phyloP scores from a whole-genome alignment of 2,113 vertebrate genomes.

The Ciconia maguari region DNA sequence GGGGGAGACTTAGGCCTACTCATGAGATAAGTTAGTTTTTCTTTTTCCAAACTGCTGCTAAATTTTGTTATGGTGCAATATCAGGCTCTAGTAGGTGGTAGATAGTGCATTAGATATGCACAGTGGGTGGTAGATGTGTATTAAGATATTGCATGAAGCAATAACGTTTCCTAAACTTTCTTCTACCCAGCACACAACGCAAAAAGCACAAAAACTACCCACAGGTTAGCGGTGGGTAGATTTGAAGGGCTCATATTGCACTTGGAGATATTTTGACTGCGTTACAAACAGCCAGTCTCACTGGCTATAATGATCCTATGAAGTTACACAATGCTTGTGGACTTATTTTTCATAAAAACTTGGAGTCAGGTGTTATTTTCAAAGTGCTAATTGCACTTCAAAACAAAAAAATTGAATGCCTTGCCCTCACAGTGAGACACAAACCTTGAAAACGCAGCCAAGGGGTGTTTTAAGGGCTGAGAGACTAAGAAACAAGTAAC shows the following conservation, averaged over 20 bases:
- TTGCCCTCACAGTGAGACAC: neutral
- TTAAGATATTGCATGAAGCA: conserved; percentile 47
- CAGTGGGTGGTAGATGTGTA: conserved; percentile 48
- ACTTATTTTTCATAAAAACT: neutral
- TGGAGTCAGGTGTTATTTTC: neutral
- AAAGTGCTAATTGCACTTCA: neutral
- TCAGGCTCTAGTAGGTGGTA: conserved; percentile 22
- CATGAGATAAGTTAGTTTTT: neutral
- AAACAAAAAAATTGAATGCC: neutral
- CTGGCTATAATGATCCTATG: neutral
- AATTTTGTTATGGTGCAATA: conserved; percentile 25
- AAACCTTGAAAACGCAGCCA: neutral
- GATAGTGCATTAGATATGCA: conserved; percentile 47
- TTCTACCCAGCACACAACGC: neutral
- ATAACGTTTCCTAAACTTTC: conserved; percentile 41
- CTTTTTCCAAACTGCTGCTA: neutral
- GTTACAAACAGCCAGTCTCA: neutral
- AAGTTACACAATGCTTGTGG: neutral
- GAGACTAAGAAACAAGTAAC: neutral
- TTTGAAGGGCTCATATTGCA: neutral
- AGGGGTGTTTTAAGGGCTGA: neutral
- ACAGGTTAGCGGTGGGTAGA: neutral
- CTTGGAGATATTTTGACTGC: neutral
- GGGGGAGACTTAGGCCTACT: neutral
- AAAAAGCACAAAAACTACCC: neutral